Conservation (phyloP, 2,888 invertebrate species). For the Acleris holmiana region DNA sequence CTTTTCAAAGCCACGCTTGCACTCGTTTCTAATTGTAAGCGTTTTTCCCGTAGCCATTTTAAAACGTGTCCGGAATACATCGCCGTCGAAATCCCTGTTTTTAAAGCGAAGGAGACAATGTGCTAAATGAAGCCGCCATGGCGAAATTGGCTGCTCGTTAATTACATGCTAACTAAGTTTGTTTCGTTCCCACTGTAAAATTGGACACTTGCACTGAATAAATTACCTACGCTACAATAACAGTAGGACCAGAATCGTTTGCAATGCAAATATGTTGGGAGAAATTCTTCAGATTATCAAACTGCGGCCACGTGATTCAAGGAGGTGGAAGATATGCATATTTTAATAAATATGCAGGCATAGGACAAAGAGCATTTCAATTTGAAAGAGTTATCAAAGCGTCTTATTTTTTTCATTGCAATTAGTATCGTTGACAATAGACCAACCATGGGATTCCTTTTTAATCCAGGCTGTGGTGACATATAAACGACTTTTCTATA, state of each 20-base stretch:
- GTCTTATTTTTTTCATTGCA: no score
- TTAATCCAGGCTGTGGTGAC: no score
- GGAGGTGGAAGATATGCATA: no score
- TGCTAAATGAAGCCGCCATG: slow-evolving; percentile 57
- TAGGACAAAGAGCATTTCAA: no score
- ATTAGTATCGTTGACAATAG: no score
- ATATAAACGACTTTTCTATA: no score
- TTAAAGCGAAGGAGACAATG: slow-evolving; percentile 54
- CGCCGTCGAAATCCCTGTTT: slow-evolving; percentile 47
- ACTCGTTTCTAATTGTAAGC: slow-evolving; percentile 20
- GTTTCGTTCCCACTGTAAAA: slow-evolving; percentile 67
- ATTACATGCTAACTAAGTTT: slow-evolving; percentile 74
- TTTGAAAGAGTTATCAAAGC: no score
- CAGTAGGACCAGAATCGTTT: slow-evolving; percentile 30
- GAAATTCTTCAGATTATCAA: slow-evolving; percentile 7
- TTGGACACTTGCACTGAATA: slow-evolving; percentile 72
- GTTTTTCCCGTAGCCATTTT: slow-evolving; percentile 32
- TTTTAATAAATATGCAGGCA: no score
- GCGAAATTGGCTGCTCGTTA: slow-evolving; percentile 62
- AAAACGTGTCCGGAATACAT: slow-evolving; percentile 41
- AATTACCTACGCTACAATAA: slow-evolving; percentile 52
- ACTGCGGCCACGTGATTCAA: not conserved
- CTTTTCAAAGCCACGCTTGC: not conserved
- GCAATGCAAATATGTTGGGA: slow-evolving; percentile 15
- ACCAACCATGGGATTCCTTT: no score